Conservation (phyloP, 2,797 vertebrate genomes). For the Emydoidea blandingii region DNA sequence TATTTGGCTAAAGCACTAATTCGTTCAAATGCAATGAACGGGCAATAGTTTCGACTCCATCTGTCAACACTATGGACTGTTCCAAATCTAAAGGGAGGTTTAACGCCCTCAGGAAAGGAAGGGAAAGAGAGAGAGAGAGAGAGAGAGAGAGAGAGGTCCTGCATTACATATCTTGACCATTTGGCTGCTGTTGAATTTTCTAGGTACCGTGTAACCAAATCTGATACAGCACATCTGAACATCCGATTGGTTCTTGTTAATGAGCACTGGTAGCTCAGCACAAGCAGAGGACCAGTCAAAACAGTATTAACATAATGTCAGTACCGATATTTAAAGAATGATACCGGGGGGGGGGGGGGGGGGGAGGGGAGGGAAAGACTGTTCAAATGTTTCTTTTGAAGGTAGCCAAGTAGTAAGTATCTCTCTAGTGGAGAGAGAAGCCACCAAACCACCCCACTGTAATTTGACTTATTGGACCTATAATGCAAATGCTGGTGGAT, state of each 20-base stretch:
- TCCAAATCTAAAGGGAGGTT: background rate
- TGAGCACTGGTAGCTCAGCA: background rate
- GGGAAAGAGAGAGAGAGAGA: background rate
- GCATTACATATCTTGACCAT: background rate
- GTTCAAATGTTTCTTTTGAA: background rate
- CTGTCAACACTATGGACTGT: background rate
- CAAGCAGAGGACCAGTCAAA: background rate
- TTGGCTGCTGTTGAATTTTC: background rate
- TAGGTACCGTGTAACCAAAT: background rate
- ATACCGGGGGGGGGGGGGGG: fast-evolving
- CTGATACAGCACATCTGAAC: background rate
- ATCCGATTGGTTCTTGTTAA: background rate
- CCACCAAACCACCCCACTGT: background rate
- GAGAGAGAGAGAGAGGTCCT: background rate
- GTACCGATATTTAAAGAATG: background rate
- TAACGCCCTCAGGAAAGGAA: background rate
- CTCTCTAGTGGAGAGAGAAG: background rate
- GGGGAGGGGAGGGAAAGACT: background rate
- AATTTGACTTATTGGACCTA: background rate
- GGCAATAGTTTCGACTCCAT: background rate
- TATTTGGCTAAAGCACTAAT: background rate
- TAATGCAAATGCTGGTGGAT: background rate
- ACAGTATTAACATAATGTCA: background rate
- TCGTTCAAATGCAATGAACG: background rate
- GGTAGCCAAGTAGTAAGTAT: background rate